These are phyloP conservation scores for Eledona agricola DNA, from an alignment of 2,888 invertebrate genomes.

Conservation along the genomic window DNA sequence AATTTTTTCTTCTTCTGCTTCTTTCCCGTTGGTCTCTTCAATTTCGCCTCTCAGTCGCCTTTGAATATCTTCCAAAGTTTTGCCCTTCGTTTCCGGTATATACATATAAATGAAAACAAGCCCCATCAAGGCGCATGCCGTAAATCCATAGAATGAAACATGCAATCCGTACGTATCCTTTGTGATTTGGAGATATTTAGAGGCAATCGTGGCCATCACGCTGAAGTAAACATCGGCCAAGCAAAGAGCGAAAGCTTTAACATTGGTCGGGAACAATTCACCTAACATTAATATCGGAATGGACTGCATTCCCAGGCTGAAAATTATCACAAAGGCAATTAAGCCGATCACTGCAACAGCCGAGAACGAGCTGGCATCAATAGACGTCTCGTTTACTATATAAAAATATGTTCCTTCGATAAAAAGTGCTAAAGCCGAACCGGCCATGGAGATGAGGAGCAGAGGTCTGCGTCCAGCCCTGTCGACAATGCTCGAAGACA, in stretches of 20 bases:
- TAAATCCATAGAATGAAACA: constrained; percentile 73
- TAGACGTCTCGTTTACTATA: constrained; percentile 56
- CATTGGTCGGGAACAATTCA: constrained; percentile 67
- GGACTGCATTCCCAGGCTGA: constrained; percentile 66
- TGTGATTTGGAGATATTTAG: constrained; percentile 64
- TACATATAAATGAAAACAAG: constrained; percentile 68
- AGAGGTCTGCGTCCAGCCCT: constrained; percentile 66
- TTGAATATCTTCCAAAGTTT: constrained; percentile 75
- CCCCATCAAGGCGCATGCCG: constrained; percentile 68
- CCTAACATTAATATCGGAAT: constrained; percentile 65
- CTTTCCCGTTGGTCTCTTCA: constrained; percentile 26
- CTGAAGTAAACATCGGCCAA: constrained; percentile 66
- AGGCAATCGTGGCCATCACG: constrained; percentile 62
- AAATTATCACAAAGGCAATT: constrained; percentile 63
- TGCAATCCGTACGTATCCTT: constrained; percentile 69
- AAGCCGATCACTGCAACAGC: constrained; percentile 63
- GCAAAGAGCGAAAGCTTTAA: constrained; percentile 67
- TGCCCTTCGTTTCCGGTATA: constrained; percentile 77
- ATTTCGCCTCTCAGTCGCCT: constrained; percentile 66
- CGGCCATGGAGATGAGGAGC: constrained; percentile 64
- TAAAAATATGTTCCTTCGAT: constrained; percentile 63
- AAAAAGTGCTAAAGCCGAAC: constrained; percentile 60
- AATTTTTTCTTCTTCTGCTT: constrained; percentile 14
- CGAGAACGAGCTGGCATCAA: constrained; percentile 56
- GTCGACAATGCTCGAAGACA: constrained; percentile 69